These are phyloP conservation scores for Pseudeuparius sepicola DNA, from an alignment of 2,888 invertebrate genomes.

Conservation along the genomic window DNA sequence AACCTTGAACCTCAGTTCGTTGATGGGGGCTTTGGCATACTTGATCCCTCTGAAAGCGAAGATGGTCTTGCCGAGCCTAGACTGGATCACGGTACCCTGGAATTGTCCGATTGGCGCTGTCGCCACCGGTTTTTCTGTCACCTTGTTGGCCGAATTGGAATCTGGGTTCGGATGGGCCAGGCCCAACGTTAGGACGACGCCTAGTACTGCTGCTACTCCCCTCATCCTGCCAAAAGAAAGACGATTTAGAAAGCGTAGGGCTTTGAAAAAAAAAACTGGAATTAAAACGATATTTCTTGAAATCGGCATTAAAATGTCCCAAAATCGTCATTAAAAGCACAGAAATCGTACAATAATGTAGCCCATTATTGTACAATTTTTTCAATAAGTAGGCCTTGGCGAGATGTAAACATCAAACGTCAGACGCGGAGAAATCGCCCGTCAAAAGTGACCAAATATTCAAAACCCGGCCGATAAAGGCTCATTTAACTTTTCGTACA, in stretches of 20 bases:
- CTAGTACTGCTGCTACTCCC: slow-evolving; percentile 9
- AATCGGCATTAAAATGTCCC: too few species aligned
- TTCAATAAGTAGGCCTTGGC: too few species aligned
- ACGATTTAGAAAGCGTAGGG: slow-evolving; percentile 2
- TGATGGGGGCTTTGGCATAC: slow-evolving; percentile 31
- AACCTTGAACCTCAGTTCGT: slow-evolving; percentile 37
- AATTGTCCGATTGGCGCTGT: slow-evolving; percentile 28
- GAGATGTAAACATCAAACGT: too few species aligned
- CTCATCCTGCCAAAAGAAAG: slow-evolving; percentile 15
- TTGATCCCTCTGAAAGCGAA: slow-evolving; percentile 30
- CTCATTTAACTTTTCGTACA: too few species aligned
- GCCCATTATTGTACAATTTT: too few species aligned
- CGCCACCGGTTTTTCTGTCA: slow-evolving; percentile 18
- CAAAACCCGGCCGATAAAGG: too few species aligned
- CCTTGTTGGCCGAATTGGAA: slow-evolving; percentile 17
- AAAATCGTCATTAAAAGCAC: too few species aligned
- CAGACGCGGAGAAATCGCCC: too few species aligned
- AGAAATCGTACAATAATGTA: too few species aligned
- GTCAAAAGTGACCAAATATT: too few species aligned
- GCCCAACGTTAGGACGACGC: slow-evolving; percentile 14
- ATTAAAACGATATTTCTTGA: too few species aligned
- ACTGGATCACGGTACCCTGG: slow-evolving; percentile 28
- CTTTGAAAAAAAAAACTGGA: not conserved
- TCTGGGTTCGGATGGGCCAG: slow-evolving; percentile 23
- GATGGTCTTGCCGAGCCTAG: slow-evolving; percentile 29